These are phyloP conservation scores for Chorisops tibialis DNA, from an alignment of 2,888 invertebrate genomes.

Conservation along the genomic window DNA sequence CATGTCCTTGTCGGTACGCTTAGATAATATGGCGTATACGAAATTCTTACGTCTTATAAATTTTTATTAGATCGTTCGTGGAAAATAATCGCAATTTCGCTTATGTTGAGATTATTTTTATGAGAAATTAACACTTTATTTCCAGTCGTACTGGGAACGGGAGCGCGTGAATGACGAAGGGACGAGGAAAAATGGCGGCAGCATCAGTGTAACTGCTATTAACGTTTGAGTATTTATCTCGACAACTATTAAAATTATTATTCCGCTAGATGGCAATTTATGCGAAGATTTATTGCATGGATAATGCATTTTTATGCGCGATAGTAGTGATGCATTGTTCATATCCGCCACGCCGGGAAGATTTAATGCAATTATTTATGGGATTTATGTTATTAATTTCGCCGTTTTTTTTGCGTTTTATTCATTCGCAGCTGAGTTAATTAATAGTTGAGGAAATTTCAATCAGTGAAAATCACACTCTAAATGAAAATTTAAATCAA, in stretches of 20 bases:
- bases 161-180: neutral
- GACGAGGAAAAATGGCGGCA: neutral
- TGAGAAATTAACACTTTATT: constrained; percentile 34
- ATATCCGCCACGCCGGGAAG: no score
- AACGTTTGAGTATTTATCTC: constrained; percentile 31
- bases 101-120: constrained; percentile 34
- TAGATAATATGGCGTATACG: constrained; percentile 4
- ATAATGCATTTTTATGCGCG: constrained; percentile 22
- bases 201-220: constrained; percentile 2
- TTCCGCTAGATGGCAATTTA: constrained; percentile 18
- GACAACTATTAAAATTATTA: constrained; percentile 27
- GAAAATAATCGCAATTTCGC: constrained; percentile 26
- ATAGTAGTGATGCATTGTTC: constrained; percentile 7
- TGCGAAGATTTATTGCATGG: constrained; percentile 4
- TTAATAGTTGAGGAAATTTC: no score
- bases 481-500: no score
- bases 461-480: no score
- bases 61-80: constrained; percentile 28
- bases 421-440: no score
- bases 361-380: no score
- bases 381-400: no score
- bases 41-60: constrained; percentile 28
- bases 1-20: constrained; percentile 16
- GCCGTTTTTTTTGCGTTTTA: no score
- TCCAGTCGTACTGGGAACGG: neutral